Evolutionary conservation across 2,113 vertebrate genomes (phyloP), one percentile per base, ranked within the genome.

Genomic region (Gobiocypris rarus): DNA sequence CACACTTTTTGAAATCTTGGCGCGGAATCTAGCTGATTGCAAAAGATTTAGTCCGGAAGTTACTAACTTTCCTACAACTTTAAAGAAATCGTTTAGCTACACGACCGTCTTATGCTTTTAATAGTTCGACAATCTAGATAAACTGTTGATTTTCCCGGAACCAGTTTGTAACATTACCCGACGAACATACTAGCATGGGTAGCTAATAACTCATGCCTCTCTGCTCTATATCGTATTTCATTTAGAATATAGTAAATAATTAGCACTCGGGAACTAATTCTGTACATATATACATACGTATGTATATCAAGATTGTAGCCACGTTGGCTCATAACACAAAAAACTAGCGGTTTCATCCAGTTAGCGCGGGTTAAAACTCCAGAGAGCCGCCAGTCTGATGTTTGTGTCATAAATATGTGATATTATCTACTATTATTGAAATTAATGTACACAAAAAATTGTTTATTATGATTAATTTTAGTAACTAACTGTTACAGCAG

Each of bases 1-100:
- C 89, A 90, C 86, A 73, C 52, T 91, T 88, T 92, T 95, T 95
- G 89, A 95, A 95, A 94, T 94, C 87, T 92, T 94, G 94, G 94
- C 94, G 94, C 93, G 93, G 93, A 94, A 93, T 88, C 75, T 87
- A 61, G 77, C 52, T 7, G 75, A 59, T 52, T 75, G 48, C 48
- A 17, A 75, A 75, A 75, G 0, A 52, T 31, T 50, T 75, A 52
- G 17, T 22, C 73, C 73, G 73, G 73, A 75, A 75, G 73, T 75
- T 11, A 9, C 14, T 28, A 52, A 75, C 73, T 75, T 75, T 75
- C 19, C 6, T 31, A 31, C 24, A 52, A 19, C 4, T 75, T 31
- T 2, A 9, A 17, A 22, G 1, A 75, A 48, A 24, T 71, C 1
- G 22, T 45, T 26, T 73, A 45, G 5, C n/a, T 48, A 1, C 2